These are phyloP conservation scores for Eueides isabella DNA, from an alignment of 1,140 invertebrate genomes.

Conservation along the genomic window DNA sequence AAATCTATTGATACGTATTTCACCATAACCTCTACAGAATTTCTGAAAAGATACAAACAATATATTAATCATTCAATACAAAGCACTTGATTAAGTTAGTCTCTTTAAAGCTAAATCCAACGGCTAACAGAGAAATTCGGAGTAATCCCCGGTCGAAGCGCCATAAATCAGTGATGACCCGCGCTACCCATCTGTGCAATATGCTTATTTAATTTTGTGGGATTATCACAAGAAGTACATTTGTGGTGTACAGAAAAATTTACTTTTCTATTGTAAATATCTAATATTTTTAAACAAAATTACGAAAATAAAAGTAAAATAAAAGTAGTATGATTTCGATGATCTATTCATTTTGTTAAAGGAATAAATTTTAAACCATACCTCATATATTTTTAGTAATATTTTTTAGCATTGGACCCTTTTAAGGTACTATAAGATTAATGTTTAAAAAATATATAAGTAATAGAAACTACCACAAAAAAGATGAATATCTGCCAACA, in stretches of 20 bases:
- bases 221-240: constrained; percentile 34
- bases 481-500: neutral
- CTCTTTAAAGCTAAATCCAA: constrained; percentile 9
- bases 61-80: neutral
- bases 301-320: too few relatives aligned
- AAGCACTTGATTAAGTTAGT: constrained; percentile 14
- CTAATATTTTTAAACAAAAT: too few relatives aligned
- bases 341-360: too few relatives aligned
- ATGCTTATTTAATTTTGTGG: constrained; percentile 52
- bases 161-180: constrained; percentile 51
- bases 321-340: too few relatives aligned
- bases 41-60: neutral
- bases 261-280: neutral
- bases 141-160: constrained; percentile 44
- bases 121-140: constrained; percentile 3
- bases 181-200: constrained; percentile 37
- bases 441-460: neutral
- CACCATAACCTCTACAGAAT: too few relatives aligned
- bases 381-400: too few relatives aligned
- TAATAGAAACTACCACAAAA: neutral
- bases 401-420: too few relatives aligned
- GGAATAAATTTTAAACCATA: too few relatives aligned
- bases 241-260: neutral
- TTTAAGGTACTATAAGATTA: too few relatives aligned
- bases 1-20: too few relatives aligned